Percentiles rank a stretch among this genome's conserved stretches.
Conservation (phyloP, 2,113 vertebrate species). For the Numenius arquata region DNA sequence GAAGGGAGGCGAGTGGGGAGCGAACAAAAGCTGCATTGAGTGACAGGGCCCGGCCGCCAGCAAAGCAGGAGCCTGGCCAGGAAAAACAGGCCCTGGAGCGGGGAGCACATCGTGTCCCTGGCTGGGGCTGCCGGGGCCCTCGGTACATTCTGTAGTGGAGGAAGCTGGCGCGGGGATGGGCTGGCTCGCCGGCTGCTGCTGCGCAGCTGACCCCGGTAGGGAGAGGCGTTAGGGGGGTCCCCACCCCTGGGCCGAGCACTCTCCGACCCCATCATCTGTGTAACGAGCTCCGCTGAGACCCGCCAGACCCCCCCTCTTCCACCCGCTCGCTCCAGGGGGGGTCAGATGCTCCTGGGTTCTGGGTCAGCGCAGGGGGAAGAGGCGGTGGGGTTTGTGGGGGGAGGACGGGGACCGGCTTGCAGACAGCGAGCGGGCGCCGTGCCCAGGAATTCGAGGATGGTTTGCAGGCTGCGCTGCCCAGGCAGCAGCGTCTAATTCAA, state of each 20-base stretch:
- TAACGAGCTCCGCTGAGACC: not conserved
- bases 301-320: not conserved
- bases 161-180: slow-evolving; percentile 23
- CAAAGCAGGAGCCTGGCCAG: slow-evolving; percentile 37
- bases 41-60: not conserved
- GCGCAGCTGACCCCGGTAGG: not conserved
- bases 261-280: not conserved
- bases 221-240: not conserved
- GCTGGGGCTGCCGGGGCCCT: slow-evolving; percentile 10
- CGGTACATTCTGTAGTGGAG: slow-evolving; percentile 56
- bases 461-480: slow-evolving; percentile 37
- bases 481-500: slow-evolving; percentile 45
- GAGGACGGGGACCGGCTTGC: not conserved
- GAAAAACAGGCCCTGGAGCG: slow-evolving; percentile 54
- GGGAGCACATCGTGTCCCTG: slow-evolving; percentile 71
- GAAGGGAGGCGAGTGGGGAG: not conserved
- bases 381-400: not conserved
- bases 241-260: not conserved
- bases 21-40: slow-evolving; percentile 58
- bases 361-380: not conserved
- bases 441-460: slow-evolving; percentile 30
- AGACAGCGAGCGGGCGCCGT: not conserved
- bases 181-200: not conserved
- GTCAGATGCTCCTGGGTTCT: not conserved
- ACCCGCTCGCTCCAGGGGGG: not conserved